phyloP scores from a whole-genome alignment of 2,888 invertebrate genomes.

The Blastobasis lacticolella region DNA sequence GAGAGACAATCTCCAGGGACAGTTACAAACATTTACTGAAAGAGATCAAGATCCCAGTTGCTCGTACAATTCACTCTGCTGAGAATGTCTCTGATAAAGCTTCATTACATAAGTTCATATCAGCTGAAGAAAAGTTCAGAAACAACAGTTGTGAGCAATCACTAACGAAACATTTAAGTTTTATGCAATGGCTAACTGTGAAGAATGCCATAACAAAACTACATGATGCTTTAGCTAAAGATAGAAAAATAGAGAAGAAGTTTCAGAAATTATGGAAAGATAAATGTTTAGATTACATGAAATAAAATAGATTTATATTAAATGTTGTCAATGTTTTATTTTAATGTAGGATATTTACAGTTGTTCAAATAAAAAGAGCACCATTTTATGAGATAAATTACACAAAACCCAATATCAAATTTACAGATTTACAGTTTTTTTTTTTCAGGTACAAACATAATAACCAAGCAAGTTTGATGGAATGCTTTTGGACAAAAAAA shows the following conservation, averaged over 20 bases:
- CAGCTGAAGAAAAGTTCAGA: slow-evolving; percentile 47
- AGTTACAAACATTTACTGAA: slow-evolving; percentile 23
- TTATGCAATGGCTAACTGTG: slow-evolving; percentile 72
- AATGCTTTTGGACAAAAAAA: neutral
- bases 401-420: neutral
- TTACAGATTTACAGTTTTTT: neutral
- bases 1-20: slow-evolving; percentile 36
- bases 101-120: slow-evolving; percentile 41
- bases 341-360: slow-evolving; percentile 32
- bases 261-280: slow-evolving; percentile 57
- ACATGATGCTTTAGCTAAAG: slow-evolving; percentile 28
- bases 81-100: slow-evolving; percentile 35
- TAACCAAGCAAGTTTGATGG: slow-evolving; percentile 4
- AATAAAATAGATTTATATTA: slow-evolving; percentile 37
- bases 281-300: slow-evolving; percentile 50
- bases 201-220: slow-evolving; percentile 48
- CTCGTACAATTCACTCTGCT: slow-evolving; percentile 26
- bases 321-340: slow-evolving; percentile 17
- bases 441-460: slow-evolving; percentile 39
- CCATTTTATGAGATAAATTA: slow-evolving; percentile 39
- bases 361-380: slow-evolving; percentile 37
- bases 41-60: slow-evolving; percentile 1
- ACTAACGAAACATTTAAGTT: slow-evolving; percentile 57
- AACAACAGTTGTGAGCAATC: slow-evolving; percentile 37
- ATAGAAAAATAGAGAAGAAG: slow-evolving; percentile 50